These are phyloP conservation scores for Pachydiplax longipennis DNA, from an alignment of 2,888 invertebrate genomes.

Conservation along the genomic window DNA sequence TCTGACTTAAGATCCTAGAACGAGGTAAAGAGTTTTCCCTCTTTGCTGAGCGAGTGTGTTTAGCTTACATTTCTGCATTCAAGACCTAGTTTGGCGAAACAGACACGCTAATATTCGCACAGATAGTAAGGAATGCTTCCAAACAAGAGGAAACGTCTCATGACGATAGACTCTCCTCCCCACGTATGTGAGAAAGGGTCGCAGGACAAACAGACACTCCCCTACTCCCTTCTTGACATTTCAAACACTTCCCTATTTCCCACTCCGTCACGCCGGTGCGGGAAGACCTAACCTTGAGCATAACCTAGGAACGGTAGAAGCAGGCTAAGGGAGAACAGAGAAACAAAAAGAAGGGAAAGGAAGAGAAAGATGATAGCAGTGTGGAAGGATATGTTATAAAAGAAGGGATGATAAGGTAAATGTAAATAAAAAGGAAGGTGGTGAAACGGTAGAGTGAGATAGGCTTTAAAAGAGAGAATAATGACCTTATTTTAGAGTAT, in stretches of 20 bases:
- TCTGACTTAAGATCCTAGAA: too few relatives aligned
- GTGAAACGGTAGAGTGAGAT: too few relatives aligned
- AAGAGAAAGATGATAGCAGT: neutral
- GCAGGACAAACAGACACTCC: neutral
- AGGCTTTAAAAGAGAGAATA: too few relatives aligned
- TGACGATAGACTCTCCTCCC: neutral
- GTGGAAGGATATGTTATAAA: too few relatives aligned
- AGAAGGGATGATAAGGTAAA: too few relatives aligned
- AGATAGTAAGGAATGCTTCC: neutral
- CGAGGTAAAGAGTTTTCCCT: too few relatives aligned
- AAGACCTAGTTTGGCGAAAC: too few relatives aligned
- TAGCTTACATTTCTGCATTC: too few relatives aligned
- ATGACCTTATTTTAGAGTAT: too few relatives aligned
- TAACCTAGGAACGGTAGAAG: neutral
- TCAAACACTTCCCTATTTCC: neutral
- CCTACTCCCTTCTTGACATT: neutral
- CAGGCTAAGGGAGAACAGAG: neutral
- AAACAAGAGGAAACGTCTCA: neutral
- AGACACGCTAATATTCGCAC: neutral
- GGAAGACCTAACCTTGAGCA: too few relatives aligned
- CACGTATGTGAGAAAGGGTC: neutral
- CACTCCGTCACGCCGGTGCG: neutral
- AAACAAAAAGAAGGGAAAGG: neutral
- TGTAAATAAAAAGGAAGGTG: too few relatives aligned
- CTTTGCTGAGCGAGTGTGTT: too few relatives aligned